Conservation (phyloP, 2,888 invertebrate species). For the Tipula unca region DNA sequence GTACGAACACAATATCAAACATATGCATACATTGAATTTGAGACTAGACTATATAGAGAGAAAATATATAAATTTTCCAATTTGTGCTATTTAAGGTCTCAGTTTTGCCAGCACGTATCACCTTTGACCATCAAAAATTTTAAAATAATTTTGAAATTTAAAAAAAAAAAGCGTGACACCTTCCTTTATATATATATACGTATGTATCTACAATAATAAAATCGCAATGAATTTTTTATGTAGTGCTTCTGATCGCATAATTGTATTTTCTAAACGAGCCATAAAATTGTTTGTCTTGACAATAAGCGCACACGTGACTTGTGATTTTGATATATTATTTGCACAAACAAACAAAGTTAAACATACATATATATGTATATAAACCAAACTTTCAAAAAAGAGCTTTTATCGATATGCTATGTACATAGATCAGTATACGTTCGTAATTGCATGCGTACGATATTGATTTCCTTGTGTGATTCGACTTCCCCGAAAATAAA, state of each 20-base stretch:
- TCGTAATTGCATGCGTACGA: neutral
- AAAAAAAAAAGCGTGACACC: no score
- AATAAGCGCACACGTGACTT: neutral
- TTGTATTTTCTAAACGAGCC: neutral
- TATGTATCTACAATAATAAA: neutral
- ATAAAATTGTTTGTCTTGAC: neutral
- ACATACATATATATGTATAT: no score
- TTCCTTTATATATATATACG: neutral
- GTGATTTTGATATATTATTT: neutral
- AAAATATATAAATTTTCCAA: no score
- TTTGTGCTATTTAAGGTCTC: no score
- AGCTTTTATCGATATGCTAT: neutral
- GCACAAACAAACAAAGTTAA: neutral
- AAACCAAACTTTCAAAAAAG: neutral
- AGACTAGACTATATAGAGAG: no score
- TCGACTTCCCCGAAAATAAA: neutral
- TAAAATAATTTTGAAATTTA: neutral
- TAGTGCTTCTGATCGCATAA: neutral
- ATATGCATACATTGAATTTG: neutral
- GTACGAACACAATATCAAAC: neutral
- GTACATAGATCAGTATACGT: neutral
- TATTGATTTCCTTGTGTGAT: neutral
- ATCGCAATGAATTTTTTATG: neutral
- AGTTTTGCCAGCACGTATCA: no score
- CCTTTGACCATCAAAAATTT: neutral